Percentiles rank a stretch among this genome's conserved stretches.
Conservation (phyloP, 1,140 invertebrate species). For the Oncopodura yosiiana region DNA sequence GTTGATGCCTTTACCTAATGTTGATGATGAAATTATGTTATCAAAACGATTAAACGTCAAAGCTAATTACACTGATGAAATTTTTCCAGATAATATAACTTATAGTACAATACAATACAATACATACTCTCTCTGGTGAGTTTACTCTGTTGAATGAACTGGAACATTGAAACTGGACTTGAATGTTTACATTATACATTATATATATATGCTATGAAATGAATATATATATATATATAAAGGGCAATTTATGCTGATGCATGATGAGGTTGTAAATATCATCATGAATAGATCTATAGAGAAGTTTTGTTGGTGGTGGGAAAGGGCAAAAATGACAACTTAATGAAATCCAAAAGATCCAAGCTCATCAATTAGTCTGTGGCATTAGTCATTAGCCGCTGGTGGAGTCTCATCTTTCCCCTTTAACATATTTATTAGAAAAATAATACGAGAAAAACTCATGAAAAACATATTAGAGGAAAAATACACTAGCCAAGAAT, state of each 20-base stretch:
- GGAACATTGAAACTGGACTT: no score
- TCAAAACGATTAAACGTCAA: conserved; percentile 22
- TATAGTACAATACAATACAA: no score
- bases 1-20: background rate
- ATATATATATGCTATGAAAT: no score
- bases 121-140: no score
- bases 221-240: no score
- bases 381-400: conserved; percentile 12
- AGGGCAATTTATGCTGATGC: no score
- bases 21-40: conserved; percentile 24
- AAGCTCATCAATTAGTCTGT: conserved; percentile 20
- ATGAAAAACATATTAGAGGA: no score
- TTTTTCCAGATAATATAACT: background rate
- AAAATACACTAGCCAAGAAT: no score
- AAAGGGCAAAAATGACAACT: conserved; percentile 18
- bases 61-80: conserved; percentile 21
- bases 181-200: no score
- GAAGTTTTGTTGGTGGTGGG: background rate
- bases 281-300: background rate
- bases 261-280: no score
- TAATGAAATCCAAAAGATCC: conserved; percentile 19
- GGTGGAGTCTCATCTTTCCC: background rate
- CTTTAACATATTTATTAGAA: no score
- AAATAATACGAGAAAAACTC: background rate
- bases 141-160: no score